Base-by-base conservation (phyloP, 1,140 invertebrate species). In the Leptinotarsa defecta region DNA sequence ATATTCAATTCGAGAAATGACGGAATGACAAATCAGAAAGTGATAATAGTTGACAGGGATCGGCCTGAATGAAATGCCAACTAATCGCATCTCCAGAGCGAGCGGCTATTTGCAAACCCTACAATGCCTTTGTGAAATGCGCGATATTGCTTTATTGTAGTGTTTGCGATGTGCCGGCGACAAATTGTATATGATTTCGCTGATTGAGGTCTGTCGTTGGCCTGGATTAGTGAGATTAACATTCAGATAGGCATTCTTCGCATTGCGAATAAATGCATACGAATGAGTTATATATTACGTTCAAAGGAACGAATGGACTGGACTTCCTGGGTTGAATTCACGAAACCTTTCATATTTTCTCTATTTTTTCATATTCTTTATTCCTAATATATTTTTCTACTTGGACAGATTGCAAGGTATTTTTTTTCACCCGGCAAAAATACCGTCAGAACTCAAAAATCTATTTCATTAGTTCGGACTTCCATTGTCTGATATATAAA, bases 71-170 rank as follows among this genome's bases (percentile, higher is more conserved):
- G 48, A 74, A 74, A 68, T 74, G 52, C 19, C 73, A 68, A 52
- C 73, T 73, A 73, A 73, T 65, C 63, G 63, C 71, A 65, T 65
- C 61, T 73, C 71, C 48, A 20, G 15, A 49, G 68, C 43, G 48
- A 49, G 63, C 64, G 73, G 49, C 73, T 20, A 68, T 49, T 20
- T 22, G 48, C 49, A 74, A 49, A 63, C 48, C 63, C 43, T 19
- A 73, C 71, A 73, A 68, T 68, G 73, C 73, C 48, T 70, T 74
- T 74, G 71, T 73, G 71, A 73, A 73, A 73, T 73, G 57, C 20
- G 71, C 71, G 62, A 34, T 74, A 48, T 48, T 74, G 34, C 63
- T 48, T 68, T 68, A 67, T 68, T 52, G 27, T 61, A 74, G n/a
- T 22, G 48, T 48, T 70, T 70, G 22, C 11, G 20, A 70, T 70